These are phyloP conservation scores for Glaucidium brasilianum DNA, from an alignment of 2,113 vertebrate genomes.

Conservation along the genomic window DNA sequence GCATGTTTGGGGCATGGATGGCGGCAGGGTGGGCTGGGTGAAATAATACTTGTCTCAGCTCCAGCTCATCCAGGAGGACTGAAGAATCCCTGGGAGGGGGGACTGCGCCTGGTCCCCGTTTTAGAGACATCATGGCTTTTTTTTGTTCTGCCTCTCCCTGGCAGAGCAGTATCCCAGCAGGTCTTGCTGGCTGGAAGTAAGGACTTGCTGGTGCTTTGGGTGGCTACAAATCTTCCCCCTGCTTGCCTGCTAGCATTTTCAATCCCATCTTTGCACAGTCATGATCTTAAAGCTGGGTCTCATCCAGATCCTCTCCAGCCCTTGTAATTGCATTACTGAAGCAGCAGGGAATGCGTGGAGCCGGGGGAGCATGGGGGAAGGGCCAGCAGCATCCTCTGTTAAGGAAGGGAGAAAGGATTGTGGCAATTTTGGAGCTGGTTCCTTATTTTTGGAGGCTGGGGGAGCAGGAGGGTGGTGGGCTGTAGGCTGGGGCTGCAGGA, in stretches of 20 bases:
- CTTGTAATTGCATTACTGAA: neutral
- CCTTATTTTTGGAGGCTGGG: neutral
- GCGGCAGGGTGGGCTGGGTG: neutral
- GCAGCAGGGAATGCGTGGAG: neutral
- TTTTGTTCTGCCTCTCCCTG: neutral
- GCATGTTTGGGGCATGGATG: neutral
- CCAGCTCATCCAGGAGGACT: neutral
- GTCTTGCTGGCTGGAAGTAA: neutral
- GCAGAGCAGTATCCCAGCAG: neutral
- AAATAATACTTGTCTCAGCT: neutral
- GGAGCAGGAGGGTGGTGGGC: neutral
- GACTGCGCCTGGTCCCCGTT: neutral
- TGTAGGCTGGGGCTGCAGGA: neutral
- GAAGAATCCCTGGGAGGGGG: too few species aligned
- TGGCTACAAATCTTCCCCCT: neutral
- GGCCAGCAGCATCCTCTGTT: neutral
- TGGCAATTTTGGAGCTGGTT: neutral
- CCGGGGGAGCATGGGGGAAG: neutral
- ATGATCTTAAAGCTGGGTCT: neutral
- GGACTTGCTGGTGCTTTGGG: accelerated
- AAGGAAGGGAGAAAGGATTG: neutral
- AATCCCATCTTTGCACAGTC: neutral
- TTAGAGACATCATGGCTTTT: neutral
- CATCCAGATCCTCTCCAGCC: neutral
- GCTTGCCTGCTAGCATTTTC: neutral